Conservation (phyloP, 2,113 vertebrate species). For the Tinamus guttatus region DNA sequence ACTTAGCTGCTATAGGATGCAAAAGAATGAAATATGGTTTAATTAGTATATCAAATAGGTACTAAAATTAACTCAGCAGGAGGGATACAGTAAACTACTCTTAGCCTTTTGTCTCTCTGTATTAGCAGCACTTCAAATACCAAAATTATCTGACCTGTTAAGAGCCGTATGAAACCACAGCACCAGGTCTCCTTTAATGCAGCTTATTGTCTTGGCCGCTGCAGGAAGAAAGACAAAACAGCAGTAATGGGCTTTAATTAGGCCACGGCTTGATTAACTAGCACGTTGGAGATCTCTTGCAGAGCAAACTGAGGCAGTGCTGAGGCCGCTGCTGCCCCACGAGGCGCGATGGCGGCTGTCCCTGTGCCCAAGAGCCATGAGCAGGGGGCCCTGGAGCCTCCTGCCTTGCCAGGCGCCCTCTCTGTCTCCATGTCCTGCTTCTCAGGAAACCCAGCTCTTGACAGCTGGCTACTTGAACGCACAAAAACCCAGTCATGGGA, state of each 20-base stretch:
- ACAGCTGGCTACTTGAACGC: neutral
- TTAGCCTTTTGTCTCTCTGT: neutral
- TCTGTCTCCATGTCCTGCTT: neutral
- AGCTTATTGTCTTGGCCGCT: neutral
- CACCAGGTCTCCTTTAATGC: neutral
- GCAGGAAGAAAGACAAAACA: neutral
- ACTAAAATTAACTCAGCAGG: neutral
- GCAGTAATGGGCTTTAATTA: neutral
- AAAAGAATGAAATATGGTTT: neutral
- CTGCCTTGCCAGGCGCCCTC: neutral
- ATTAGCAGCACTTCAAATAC: neutral
- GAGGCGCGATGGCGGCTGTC: neutral
- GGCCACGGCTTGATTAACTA: constrained; percentile 3
- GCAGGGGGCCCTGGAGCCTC: too few species aligned
- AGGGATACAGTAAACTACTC: constrained; percentile 20
- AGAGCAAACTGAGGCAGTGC: accelerated
- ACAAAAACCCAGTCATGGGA: neutral
- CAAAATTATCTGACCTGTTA: constrained; percentile 6
- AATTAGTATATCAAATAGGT: constrained; percentile 2
- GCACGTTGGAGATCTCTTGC: neutral
- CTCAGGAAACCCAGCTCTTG: neutral
- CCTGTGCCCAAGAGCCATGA: neutral
- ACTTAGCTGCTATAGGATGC: neutral
- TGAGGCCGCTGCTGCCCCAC: neutral
- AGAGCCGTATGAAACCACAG: neutral